Evolutionary conservation across 2,797 vertebrate genomes (phyloP).

Genomic region (Rhadinocentrus ornatus): DNA sequence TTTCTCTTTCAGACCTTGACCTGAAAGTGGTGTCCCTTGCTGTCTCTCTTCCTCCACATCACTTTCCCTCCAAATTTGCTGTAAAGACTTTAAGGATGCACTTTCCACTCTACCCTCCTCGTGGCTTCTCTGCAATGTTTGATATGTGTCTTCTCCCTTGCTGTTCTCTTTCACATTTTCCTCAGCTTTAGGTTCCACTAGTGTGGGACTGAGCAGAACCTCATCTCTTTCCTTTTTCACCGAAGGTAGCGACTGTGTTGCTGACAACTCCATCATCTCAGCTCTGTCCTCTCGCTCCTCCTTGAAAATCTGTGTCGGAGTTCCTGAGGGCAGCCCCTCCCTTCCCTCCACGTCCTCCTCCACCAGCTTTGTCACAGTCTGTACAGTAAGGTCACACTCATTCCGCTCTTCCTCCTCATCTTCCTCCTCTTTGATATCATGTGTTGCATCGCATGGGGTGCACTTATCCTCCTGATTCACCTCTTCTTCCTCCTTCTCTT

Average conservation of each 20-base stretch:
- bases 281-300: slow-evolving; percentile 52
- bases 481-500: slow-evolving; percentile 62
- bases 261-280: slow-evolving; percentile 40
- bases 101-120: slow-evolving; percentile 41
- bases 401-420: slow-evolving; percentile 34
- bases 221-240: slow-evolving; percentile 63
- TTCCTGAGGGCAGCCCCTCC: slow-evolving; percentile 31
- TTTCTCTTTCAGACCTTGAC: slow-evolving; percentile 68
- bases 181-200: slow-evolving; percentile 48
- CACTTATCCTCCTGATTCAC: slow-evolving; percentile 36
- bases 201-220: slow-evolving; percentile 27
- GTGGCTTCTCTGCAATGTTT: slow-evolving; percentile 31
- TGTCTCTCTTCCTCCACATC: slow-evolving; percentile 66
- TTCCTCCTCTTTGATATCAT: slow-evolving; percentile 62
- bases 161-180: slow-evolving; percentile 42
- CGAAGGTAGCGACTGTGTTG: slow-evolving; percentile 15
- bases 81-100: slow-evolving; percentile 53
- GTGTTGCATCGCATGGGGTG: slow-evolving; percentile 11
- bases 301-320: slow-evolving; percentile 45
- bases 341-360: slow-evolving; percentile 36
- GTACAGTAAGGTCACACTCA: slow-evolving; percentile 33
- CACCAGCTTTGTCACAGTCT: slow-evolving; percentile 44
- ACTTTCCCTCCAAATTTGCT: slow-evolving; percentile 61
- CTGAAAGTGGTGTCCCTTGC: slow-evolving; percentile 42
- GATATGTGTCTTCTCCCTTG: slow-evolving; percentile 31